These are phyloP conservation scores for Crenuchus spilurus DNA, from an alignment of 2,797 vertebrate genomes.

Conservation along the genomic window DNA sequence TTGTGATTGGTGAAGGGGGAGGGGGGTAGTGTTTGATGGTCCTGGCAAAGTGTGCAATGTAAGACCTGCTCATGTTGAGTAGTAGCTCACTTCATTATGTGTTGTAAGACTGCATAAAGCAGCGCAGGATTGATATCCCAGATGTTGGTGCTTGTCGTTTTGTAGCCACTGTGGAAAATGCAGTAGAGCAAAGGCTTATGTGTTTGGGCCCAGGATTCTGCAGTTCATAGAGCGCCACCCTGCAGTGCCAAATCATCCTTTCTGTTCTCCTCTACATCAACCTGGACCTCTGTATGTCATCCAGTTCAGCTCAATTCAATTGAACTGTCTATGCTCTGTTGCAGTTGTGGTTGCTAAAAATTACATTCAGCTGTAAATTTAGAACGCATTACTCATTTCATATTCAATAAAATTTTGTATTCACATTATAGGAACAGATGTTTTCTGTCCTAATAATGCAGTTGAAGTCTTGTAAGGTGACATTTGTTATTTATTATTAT, in stretches of 20 bases:
- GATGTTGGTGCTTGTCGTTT: constrained; percentile 62
- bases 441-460: no score
- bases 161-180: constrained; percentile 41
- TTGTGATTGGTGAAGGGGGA: constrained; percentile 29
- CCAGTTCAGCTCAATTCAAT: no score
- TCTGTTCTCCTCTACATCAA: neutral
- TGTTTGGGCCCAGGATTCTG: constrained; percentile 28
- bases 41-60: constrained; percentile 45
- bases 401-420: no score
- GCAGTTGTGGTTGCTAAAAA: no score
- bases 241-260: neutral
- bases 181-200: constrained; percentile 28
- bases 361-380: no score
- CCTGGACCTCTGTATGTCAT: no score
- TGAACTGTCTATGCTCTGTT: no score
- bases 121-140: constrained; percentile 75
- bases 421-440: no score
- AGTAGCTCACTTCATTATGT: constrained; percentile 76
- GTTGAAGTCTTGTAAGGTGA: no score
- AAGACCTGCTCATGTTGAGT: constrained; percentile 72
- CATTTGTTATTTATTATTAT: no score
- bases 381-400: no score
- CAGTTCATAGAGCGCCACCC: constrained; percentile 4
- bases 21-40: constrained; percentile 25
- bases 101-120: constrained; percentile 75